Conservation (phyloP, 2,888 invertebrate species). For the Muschampia plurimacula region DNA sequence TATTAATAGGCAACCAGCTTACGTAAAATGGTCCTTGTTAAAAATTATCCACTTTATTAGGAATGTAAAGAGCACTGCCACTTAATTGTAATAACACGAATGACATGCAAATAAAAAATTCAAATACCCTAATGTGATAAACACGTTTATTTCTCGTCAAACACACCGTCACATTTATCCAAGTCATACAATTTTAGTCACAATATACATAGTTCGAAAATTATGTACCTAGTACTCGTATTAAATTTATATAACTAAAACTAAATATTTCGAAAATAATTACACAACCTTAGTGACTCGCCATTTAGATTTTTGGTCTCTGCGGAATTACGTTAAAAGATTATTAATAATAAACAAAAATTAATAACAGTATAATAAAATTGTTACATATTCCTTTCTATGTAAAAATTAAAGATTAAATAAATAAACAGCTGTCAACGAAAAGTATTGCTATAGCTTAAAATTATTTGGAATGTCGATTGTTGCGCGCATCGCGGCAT, state of each 20-base stretch:
- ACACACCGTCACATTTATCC: slow-evolving; percentile 63
- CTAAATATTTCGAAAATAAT: slow-evolving; percentile 22
- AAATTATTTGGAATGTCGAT: slow-evolving; percentile 73
- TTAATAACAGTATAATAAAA: slow-evolving; percentile 4
- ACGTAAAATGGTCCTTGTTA: slow-evolving; percentile 29
- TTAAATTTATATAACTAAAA: slow-evolving; percentile 18
- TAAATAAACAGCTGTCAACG: slow-evolving; percentile 63
- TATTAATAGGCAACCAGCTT: slow-evolving; percentile 21
- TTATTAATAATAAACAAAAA: slow-evolving; percentile 18
- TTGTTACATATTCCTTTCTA: not conserved
- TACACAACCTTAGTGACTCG: slow-evolving; percentile 34
- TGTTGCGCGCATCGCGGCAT: slow-evolving; percentile 66
- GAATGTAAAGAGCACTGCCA: slow-evolving; percentile 4
- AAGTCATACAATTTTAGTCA: slow-evolving; percentile 54
- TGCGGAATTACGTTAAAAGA: slow-evolving; percentile 27
- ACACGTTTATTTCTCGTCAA: slow-evolving; percentile 77
- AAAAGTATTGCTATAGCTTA: slow-evolving; percentile 53
- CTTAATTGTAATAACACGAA: slow-evolving; percentile 9
- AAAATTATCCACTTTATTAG: slow-evolving; percentile 13
- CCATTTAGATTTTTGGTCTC: slow-evolving; percentile 33
- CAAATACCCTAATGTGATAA: slow-evolving; percentile 72
- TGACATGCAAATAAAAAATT: slow-evolving; percentile 61
- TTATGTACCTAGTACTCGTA: slow-evolving; percentile 30
- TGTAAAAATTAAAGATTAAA: slow-evolving; percentile 19
- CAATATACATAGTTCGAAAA: slow-evolving; percentile 30